Evolutionary conservation across 2,797 vertebrate genomes (phyloP), one percentile per base, ranked within the genome.

Genomic region (Babyrousa celebensis): DNA sequence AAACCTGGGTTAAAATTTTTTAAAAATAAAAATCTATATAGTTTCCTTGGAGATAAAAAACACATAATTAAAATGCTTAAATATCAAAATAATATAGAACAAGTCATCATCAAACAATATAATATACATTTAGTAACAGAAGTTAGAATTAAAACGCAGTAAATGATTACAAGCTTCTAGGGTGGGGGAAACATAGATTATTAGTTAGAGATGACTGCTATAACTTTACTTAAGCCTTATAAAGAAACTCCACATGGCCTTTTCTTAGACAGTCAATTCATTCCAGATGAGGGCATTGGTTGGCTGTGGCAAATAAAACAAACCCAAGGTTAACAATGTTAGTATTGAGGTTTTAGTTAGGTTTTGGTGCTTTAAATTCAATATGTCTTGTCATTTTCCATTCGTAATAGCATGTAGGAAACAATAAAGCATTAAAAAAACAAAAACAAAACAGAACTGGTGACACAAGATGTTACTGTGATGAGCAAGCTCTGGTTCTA

Each of bases 281-380:
- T 27, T 58, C 80, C 71, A 72, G 79, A 93, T 29, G 36, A 95
- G 25, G 40, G 48, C 29, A 14, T 87, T 91, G 17, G 48, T 79
- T 92, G 56, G 14, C 1, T 62, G n/a, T 74, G 62, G 60, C 36
- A 96, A 93, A 85, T 70, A 82, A 80, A 97, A 82, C 32, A 85
- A 92, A 65, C 23, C 14, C 20, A 74, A 88, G 16, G 58, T 56
- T 86, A 92, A 54, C 20, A 48, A 68, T 58, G 9, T 43, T 71
- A 74, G 62, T 92, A 9, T 43, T 77, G 62, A 94, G 36, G 54
- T 80, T 84, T 94, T 94, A 88, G 79, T 96, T 89, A 56, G 48
- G 75, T 94, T 94, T 93, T 21, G 21, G 3, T 43, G 63, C 56
- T 96, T 95, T 89, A 36, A 71, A 95, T 85, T 84, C 43, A 82